These are phyloP conservation scores for Yponomeuta sedellus DNA, from an alignment of 2,888 invertebrate species.

Conservation along the genomic window DNA sequence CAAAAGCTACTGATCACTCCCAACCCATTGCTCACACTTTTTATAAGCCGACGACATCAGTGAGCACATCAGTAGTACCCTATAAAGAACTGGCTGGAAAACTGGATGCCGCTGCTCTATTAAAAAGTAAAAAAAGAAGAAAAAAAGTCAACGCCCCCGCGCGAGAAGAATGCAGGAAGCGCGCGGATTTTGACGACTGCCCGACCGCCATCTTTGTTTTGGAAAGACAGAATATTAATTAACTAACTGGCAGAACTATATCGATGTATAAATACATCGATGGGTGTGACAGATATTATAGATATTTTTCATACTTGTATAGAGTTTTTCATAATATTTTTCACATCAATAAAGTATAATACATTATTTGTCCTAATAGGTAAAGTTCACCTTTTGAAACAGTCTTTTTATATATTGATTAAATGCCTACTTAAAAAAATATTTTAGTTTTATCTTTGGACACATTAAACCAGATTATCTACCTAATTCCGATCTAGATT, in stretches of 20 bases:
- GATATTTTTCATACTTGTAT: background rate
- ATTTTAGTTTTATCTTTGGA: too few relatives aligned
- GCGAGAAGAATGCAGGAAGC: constrained; percentile 69
- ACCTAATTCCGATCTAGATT: background rate
- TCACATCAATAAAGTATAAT: background rate
- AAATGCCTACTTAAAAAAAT: too few relatives aligned
- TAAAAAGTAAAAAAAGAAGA: constrained; percentile 31
- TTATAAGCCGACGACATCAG: constrained; percentile 47
- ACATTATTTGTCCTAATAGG: background rate
- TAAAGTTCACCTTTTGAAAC: too few relatives aligned
- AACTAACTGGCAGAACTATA: background rate
- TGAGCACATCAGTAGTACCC: constrained; percentile 30
- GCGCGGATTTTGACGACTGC: constrained; percentile 42
- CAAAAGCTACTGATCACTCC: constrained; percentile 59
- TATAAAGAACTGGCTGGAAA: constrained; percentile 38
- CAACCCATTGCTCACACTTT: constrained; percentile 43
- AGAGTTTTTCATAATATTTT: background rate
- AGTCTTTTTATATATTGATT: too few relatives aligned
- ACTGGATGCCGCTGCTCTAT: constrained; percentile 31
- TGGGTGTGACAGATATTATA: background rate
- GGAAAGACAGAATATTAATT: background rate
- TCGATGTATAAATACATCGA: background rate
- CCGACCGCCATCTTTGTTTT: constrained; percentile 32
- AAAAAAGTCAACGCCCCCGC: constrained; percentile 28
- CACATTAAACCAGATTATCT: too few relatives aligned